Base-by-base conservation (phyloP, 2,888 invertebrate species). In the Zaprionus obscuricornis region DNA sequence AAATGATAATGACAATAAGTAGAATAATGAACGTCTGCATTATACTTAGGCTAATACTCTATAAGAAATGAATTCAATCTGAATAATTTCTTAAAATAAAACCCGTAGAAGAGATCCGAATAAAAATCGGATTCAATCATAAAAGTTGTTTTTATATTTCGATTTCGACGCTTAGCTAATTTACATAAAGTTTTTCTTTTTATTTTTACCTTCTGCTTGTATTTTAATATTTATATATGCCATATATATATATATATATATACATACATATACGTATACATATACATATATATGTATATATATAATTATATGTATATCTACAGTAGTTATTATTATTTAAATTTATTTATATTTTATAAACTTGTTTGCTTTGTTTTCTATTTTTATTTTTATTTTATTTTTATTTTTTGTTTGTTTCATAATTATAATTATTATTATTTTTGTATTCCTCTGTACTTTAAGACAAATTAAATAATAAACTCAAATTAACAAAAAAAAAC, bases 121-220 rank as follows among this genome's bases (percentile, higher is more conserved):
- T 34, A 29, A 60, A 60, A 47, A 36, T 47, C 52, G 8, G 3
- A 27, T 64, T 74, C 82, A 79, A 78, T 81, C 75, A 83, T 81
- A 85, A 78, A 85, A 83, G 73, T 81, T 85, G n/a, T 85, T 85
- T 85, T 67, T 79, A 84, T 79, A 82, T 85, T 77, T 75, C 82
- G 72, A 59, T 85, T 77, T 82, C 39, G 72, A 72, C 63, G 75
- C 85, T 84, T 81, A 79, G 75, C 85, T 82, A 79, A 82, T 66
- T 69, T 66, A 69, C 66, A 69, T 74, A 79, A 85, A 85, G 75
- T 78, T 78, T 45, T 75, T 34, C 42, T 37, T 52, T 50, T 75
- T 72, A 74, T 66, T 57, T 69, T 69, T 69, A 65, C 66, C 42
- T 73, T 64, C 33, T 49, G 36, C 67, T 72, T 66, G 51, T 72